Base-by-base conservation (phyloP, 2,888 invertebrate species). In the Cybosia mesomella region DNA sequence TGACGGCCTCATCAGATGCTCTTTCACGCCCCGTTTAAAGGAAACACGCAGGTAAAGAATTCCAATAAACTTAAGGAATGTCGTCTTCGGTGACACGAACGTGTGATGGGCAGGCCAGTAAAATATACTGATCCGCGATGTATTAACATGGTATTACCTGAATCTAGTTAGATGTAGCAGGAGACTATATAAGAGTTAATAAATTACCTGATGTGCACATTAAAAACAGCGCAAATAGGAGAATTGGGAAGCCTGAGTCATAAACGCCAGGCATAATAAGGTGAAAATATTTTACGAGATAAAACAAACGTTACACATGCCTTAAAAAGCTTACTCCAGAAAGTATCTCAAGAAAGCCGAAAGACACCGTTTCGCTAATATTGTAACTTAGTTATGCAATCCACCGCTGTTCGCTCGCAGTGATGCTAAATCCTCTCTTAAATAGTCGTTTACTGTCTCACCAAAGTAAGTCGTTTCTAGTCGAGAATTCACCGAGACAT, bases 361-460 rank as follows among this genome's bases (percentile, higher is more conserved):
- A n/a, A n/a, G n/a, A 28, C 21, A 67, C 59, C 49, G 67, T 57
- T 70, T 72, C 15, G 58, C 49, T 68, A 67, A 68, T 59, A 73
- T 66, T 68, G 66, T 75, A 74, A 68, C 63, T 77, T 72, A 79
- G 65, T 70, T 69, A 77, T 73, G 77, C 77, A 77, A 60, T 70
- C 64, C 57, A 66, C 69, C 64, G 66, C 70, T 72, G 24, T 55
- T 55, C 49, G 64, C 49, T 61, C 43, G 21, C 68, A 49, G 54
- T 69, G 70, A n/a, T n/a, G n/a, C 74, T 39, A 61, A 79, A 79
- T 77, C 72, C 64, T 58, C 68, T 62, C 58, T 72, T 68, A 79
- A 79, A 74, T 61, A 68, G 70, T 66, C 67, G 67, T 77, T 67
- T 59, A 69, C 68, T 69, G 64, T 58, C 68, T 34, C 65, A 65